Base-by-base conservation (phyloP, 2,113 vertebrate species). In the Gymnogyps californianus region DNA sequence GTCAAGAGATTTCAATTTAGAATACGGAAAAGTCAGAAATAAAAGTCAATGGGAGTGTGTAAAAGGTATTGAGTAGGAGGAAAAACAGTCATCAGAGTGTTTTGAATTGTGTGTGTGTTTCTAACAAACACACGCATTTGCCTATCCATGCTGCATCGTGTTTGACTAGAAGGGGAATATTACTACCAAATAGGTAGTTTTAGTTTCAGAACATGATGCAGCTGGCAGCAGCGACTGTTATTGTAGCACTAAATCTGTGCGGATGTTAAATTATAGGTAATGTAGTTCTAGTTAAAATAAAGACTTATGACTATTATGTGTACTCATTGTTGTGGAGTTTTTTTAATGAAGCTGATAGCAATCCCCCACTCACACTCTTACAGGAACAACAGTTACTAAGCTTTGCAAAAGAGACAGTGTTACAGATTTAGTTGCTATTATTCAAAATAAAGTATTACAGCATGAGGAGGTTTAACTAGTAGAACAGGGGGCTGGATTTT, bases 171-270 rank as follows among this genome's bases (percentile, higher is more conserved):
- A 89, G 38, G 34, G 61, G 10, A 88, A 31, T 79, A 77, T 66
- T 79, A 72, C 38, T 70, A 72, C 25, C 10, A 55, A 87, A 69
- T 36, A 86, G 59, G 52, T 84, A 91, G 62, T 19, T 95, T 96
- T 93, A 89, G 38, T 89, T 97, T 96, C 84, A 95, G 90, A 89
- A 85, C 85, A 52, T 65, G 84, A 81, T 90, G 72, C 36, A 76
- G 57, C 66, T 32, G 2, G 57, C 79, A 90, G 44, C 65, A 84
- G n/a, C 5, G 15, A 55, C 46, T 97, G 62, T 87, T 95, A 95
- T 87, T 92, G 96, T 89, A 91, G 77, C 76, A 83, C 67, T 96
- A 79, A 91, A 92, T 96, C 81, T 96, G 40, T 87, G 77, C 54
- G 40, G 75, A 89, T 83, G 34, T 92, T 96, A 84, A 82, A 88